phyloP scores from a whole-genome alignment of 2,113 vertebrate genomes.

The Tragelaphus buxtoni region DNA sequence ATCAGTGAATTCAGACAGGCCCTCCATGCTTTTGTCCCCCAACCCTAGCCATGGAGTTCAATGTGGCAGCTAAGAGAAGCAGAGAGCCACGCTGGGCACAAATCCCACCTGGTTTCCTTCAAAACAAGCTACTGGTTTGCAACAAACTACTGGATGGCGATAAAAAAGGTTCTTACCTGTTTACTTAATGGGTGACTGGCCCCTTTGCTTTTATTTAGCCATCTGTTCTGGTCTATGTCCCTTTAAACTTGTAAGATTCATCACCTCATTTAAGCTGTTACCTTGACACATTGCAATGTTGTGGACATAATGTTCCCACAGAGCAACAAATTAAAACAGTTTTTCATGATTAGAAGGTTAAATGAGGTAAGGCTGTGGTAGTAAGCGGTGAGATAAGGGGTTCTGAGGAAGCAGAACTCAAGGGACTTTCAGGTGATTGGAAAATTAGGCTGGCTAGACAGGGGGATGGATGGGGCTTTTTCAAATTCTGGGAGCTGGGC shows the following conservation, averaged over 20 bases:
- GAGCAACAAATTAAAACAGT: constrained; percentile 22
- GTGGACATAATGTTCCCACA: constrained; percentile 41
- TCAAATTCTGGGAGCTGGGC: neutral
- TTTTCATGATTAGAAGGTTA: constrained; percentile 66
- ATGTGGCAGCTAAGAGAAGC: neutral
- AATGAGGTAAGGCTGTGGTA: constrained; percentile 48
- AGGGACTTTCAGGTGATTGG: constrained; percentile 46
- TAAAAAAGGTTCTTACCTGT: constrained; percentile 33
- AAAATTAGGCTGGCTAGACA: neutral
- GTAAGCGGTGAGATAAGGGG: constrained; percentile 51
- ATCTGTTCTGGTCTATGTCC: constrained; percentile 58
- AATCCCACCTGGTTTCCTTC: constrained; percentile 47
- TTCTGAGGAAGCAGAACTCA: constrained; percentile 50
- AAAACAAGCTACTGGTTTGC: constrained; percentile 28
- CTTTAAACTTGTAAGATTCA: constrained; percentile 58
- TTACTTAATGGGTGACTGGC: constrained; percentile 51
- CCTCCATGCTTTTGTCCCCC: neutral
- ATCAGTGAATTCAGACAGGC: neutral
- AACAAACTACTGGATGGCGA: neutral
- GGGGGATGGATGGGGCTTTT: neutral
- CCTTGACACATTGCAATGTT: constrained; percentile 56
- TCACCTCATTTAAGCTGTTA: constrained; percentile 49
- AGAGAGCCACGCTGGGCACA: neutral
- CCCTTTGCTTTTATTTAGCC: constrained; percentile 65
- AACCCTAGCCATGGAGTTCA: neutral